A percentile compares a stretch with the other conserved stretches of the same genome.
Conservation (phyloP, 37 sponge, comb jelly and placozoan genomes). For the Tethya wilhelma region DNA sequence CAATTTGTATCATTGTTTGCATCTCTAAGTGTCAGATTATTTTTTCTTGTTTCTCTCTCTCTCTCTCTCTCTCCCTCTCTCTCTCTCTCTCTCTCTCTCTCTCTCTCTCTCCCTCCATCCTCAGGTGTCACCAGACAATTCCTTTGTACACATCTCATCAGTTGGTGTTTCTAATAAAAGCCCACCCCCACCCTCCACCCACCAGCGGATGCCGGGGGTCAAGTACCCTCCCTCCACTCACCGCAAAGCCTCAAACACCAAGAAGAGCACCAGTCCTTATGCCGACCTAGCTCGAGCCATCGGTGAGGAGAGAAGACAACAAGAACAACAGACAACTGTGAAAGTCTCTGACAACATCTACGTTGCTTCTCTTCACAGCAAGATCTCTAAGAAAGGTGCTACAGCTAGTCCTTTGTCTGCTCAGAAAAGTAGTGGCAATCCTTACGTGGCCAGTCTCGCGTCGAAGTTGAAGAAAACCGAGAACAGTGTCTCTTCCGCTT, state of each 20-base stretch:
- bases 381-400: too few relatives aligned
- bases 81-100: slow-evolving; percentile 17
- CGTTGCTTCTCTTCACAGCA: not conserved
- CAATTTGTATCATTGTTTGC: not conserved
- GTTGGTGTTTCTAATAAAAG: not conserved
- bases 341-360: too few relatives aligned
- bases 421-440: not conserved
- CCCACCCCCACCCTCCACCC: slow-evolving; percentile 4
- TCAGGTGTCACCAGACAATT: not conserved
- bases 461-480: not conserved
- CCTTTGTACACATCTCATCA: not conserved
- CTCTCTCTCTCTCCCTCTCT: slow-evolving; percentile 1
- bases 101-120: slow-evolving; percentile 14
- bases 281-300: slow-evolving; percentile 1
- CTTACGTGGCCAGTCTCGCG: not conserved
- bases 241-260: not conserved
- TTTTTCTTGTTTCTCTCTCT: not conserved
- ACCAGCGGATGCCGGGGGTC: not conserved
- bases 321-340: too few relatives aligned
- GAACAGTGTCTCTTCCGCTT: too few relatives aligned
- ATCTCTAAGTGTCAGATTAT: not conserved
- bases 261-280: not conserved
- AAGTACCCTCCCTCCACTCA: not conserved
- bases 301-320: not conserved
- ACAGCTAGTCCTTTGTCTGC: not conserved